phyloP scores from a whole-genome alignment of 2,888 invertebrate genomes.

The Agrochola lychnidis region DNA sequence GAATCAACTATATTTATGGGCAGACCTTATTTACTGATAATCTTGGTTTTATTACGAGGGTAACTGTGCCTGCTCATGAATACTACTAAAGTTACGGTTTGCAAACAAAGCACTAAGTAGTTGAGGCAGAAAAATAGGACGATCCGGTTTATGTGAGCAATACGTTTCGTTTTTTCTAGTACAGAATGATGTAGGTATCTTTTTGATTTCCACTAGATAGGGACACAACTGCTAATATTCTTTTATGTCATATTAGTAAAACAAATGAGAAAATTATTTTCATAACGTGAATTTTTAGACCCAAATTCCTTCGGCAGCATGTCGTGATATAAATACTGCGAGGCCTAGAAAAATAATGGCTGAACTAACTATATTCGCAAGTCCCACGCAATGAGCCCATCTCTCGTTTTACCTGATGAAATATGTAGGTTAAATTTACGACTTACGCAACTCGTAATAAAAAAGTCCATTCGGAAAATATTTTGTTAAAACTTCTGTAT shows the following conservation, averaged over 20 bases:
- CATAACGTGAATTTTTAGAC: constrained; percentile 24
- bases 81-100: constrained; percentile 63
- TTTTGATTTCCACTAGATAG: constrained; percentile 29
- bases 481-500: constrained; percentile 55
- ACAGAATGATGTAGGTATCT: constrained; percentile 11
- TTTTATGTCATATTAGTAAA: constrained; percentile 8
- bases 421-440: constrained; percentile 64
- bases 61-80: constrained; percentile 66
- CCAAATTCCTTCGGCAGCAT: constrained; percentile 37
- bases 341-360: constrained; percentile 61
- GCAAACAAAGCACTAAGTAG: constrained; percentile 58
- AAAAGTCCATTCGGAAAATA: constrained; percentile 55
- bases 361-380: constrained; percentile 60
- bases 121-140: constrained; percentile 57
- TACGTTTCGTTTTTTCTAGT: constrained; percentile 44
- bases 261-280: neutral
- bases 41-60: constrained; percentile 67
- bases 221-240: constrained; percentile 4
- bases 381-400: constrained; percentile 63
- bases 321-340: constrained; percentile 45
- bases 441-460: constrained; percentile 60
- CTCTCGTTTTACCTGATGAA: constrained; percentile 63
- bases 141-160: constrained; percentile 49
- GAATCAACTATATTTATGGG: constrained; percentile 66
- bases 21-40: constrained; percentile 68